Percentiles rank a stretch among this genome's conserved stretches.
Evolutionary conservation across 2,888 invertebrate genomes (phyloP).

Genomic region (Synergus umbraculus): DNA sequence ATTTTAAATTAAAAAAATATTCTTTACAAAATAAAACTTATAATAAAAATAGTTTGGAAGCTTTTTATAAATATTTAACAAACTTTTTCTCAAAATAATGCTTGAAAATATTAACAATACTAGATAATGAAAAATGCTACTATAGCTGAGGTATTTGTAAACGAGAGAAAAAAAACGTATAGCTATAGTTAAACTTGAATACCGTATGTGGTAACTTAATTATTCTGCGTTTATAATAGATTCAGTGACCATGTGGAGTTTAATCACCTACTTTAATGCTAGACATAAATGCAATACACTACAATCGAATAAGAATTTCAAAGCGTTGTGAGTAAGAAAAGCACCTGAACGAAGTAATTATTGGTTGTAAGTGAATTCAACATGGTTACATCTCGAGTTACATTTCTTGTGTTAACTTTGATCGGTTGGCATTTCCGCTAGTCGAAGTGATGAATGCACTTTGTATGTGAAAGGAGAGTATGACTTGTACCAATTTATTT

Average conservation of each 20-base stretch:
- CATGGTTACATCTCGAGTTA: background rate
- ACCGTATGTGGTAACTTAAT: background rate
- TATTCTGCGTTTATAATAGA: conserved; percentile 7
- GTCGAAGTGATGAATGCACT: background rate
- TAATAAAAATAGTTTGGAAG: too few species aligned
- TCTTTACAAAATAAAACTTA: too few species aligned
- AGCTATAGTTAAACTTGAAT: conserved; percentile 10
- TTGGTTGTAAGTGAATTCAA: background rate
- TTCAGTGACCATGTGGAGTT: conserved; percentile 22
- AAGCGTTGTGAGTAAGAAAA: background rate
- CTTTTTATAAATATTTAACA: too few species aligned
- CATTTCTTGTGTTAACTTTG: background rate
- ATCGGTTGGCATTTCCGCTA: background rate
- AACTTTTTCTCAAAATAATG: background rate
- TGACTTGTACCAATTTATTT: background rate
- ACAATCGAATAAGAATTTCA: background rate
- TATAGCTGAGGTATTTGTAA: background rate
- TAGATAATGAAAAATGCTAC: background rate
- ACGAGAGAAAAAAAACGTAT: background rate
- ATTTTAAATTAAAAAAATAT: too few species aligned
- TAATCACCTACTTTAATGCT: background rate
- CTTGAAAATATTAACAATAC: background rate
- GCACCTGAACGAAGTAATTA: background rate
- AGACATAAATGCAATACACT: background rate
- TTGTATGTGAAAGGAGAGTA: background rate